Base-by-base conservation (phyloP, 2,797 vertebrate species). In the Oceanodroma leucorhoa region DNA sequence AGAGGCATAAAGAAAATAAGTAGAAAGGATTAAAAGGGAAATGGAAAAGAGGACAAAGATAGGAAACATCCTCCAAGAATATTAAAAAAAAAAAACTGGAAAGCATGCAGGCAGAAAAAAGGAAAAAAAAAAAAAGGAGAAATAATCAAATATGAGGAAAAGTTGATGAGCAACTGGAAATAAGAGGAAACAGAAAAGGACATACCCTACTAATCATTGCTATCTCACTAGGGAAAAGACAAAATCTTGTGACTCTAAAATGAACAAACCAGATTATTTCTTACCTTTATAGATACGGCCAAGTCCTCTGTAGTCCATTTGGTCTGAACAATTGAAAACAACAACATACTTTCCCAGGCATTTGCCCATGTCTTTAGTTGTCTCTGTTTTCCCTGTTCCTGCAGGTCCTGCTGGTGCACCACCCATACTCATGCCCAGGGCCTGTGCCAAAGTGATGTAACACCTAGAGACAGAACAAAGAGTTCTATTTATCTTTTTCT, bases 291-390 rank as follows among this genome's bases (percentile, higher is more conserved):
- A 99, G 83, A 99, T 99, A 55, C 98, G 98, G 34, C 98, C 98
- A 21, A 99, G 97, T 13, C 98, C 98, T 96, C 98, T 98, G 95
- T 98, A 99, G 95, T 99, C 98, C 98, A 98, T 99, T 95, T 99
- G 98, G 95, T 98, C 98, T 12, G 98, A 99, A 54, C 98, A 99
- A 97, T 99, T 99, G 90, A 99, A 99, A 70, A 99, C 98, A 80
- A 99, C 98, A 87, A 99, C 98, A 21, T 99, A 99, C 60, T 98
- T 99, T 16, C 98, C 98, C 93, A 99, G 96, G 84, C 98, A 98
- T 76, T 98, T 98, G 36, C 98, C 98, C 98, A 99, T 99, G 96
- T 99, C 98, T 97, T 98, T 99, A 24, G 98, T 98, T 60, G 98
- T 99, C 95, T 99, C 98, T 3, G 98, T 98, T 93, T 98, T 98